Percentiles rank a stretch among this genome's conserved stretches.
Evolutionary conservation across 1,140 invertebrate species (phyloP).

Genomic region (Aphis gossypii): DNA sequence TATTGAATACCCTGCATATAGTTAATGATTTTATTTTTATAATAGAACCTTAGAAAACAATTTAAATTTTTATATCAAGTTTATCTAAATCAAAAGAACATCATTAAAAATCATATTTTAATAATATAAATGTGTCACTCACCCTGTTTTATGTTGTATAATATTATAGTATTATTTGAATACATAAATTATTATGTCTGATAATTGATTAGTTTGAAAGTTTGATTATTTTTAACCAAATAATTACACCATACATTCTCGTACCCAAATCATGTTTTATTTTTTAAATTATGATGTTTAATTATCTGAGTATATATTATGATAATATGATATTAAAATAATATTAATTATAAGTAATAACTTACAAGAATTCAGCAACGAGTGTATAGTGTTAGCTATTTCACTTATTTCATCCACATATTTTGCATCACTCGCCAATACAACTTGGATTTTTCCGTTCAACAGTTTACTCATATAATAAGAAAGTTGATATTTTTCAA

Average conservation of each 20-base stretch:
- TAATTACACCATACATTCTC: too few relatives aligned
- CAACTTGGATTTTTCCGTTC: conserved; percentile 16
- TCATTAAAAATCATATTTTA: background rate
- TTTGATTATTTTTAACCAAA: too few relatives aligned
- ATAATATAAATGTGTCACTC: background rate
- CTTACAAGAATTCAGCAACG: background rate
- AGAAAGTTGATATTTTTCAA: background rate
- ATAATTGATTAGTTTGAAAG: too few relatives aligned
- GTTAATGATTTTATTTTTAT: too few relatives aligned
- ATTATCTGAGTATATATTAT: background rate
- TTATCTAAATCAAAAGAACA: background rate
- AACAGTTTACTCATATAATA: conserved; percentile 9
- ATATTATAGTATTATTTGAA: too few relatives aligned
- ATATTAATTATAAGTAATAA: background rate
- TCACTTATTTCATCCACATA: conserved; percentile 51
- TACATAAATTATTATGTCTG: too few relatives aligned
- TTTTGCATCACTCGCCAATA: background rate
- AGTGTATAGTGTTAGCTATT: background rate
- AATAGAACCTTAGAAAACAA: too few relatives aligned
- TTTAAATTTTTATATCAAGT: background rate
- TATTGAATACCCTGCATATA: too few relatives aligned
- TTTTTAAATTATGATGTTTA: background rate
- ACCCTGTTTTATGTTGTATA: too few relatives aligned
- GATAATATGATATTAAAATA: background rate
- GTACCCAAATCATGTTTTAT: background rate